Evolutionary conservation across 2,797 vertebrate species (phyloP), one percentile per base, ranked within the genome.

Genomic region (Sphaeramia orbicularis): DNA sequence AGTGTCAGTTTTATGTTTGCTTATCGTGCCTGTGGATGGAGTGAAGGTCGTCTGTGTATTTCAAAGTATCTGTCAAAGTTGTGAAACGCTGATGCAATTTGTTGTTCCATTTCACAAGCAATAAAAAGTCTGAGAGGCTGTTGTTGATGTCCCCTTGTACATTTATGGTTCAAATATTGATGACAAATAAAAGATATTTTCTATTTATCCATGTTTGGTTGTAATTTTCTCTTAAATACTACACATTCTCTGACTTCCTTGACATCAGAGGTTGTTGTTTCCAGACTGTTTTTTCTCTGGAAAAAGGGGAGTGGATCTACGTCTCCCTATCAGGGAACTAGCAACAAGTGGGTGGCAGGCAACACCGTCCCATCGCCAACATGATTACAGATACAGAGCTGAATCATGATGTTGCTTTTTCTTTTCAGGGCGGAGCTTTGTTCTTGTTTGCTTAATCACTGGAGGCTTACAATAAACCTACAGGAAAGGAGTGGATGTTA

Each of bases 131-230:
- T 14, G 8, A 44, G 19, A 81, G 52, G 57, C 70, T 74, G 6
- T 85, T 77, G 79, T 76, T 76, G 56, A 74, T 73, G 84, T 78
- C 85, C 76, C 69, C 70, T 37, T 90, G 80, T 88, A 83, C 72
- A 87, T 78, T 83, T 48, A 66, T 77, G 83, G 75, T 83, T 86
- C 65, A 85, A 79, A 91, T 88, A 86, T 86, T 91, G 86, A 89
- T 87, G 83, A 81, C 40, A 72, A 92, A 91, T 93, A 90, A 93
- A 94, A 76, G 63, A 49, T 86, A 83, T 92, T 92, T 93, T 94
- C 83, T 93, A 93, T 92, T 89, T 90, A 91, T 79, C 51, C 10
- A n/a, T n/a, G n/a, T n/a, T n/a, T 13, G 42, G 35, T 14, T 68
- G 10, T n/a, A 44, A 27, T 45, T 45, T 21, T 27, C 11, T 57